Evolutionary conservation across 1,140 invertebrate genomes (phyloP).

Genomic region (Mizuhopecten yessoensis): DNA sequence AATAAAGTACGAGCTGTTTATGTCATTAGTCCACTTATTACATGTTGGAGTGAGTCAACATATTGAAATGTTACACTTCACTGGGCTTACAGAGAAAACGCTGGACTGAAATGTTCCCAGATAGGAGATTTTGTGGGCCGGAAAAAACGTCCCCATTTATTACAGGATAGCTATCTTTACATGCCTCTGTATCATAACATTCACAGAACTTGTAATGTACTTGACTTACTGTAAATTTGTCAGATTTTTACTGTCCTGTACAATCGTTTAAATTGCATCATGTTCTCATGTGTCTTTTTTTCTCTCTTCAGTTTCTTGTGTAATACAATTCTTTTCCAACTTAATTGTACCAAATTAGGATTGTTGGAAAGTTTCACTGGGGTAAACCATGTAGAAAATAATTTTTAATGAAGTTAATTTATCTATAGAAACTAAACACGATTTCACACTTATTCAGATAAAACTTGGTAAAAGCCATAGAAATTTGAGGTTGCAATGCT

Average conservation of each 20-base stretch:
- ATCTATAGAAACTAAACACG: background rate
- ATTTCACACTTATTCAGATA: conserved; percentile 26
- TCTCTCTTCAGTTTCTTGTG: too few species aligned
- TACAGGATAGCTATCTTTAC: too few species aligned
- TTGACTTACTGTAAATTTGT: too few species aligned
- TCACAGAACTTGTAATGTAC: too few species aligned
- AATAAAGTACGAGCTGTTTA: background rate
- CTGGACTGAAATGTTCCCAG: background rate
- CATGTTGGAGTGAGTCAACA: background rate
- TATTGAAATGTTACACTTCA: conserved; percentile 28
- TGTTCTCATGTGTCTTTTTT: too few species aligned
- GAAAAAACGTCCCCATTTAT: too few species aligned
- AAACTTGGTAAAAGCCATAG: background rate
- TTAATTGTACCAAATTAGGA: too few species aligned
- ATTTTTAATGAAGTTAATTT: conserved; percentile 19
- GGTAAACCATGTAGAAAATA: background rate
- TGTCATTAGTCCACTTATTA: conserved; percentile 28
- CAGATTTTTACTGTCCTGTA: too few species aligned
- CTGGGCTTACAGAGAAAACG: background rate
- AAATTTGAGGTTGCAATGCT: background rate
- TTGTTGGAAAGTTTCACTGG: too few species aligned
- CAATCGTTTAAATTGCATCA: too few species aligned
- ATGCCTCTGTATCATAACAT: too few species aligned
- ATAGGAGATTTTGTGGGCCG: background rate
- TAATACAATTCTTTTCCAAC: too few species aligned